A percentile compares a stretch with the other conserved stretches of the same genome.
Conservation (phyloP, 2,888 invertebrate genomes). For the Melitaea athalia region DNA sequence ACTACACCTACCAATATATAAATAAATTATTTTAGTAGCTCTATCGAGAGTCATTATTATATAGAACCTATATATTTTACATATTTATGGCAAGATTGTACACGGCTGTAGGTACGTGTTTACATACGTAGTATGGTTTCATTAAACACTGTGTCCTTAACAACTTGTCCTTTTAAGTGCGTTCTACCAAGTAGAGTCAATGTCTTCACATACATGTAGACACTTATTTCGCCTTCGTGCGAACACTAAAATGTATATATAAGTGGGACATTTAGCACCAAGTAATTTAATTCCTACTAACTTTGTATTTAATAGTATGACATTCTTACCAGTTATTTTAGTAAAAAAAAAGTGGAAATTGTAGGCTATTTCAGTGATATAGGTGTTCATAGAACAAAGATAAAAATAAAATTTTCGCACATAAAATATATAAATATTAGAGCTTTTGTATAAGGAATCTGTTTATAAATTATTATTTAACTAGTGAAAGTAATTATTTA, state of each 20-base stretch:
- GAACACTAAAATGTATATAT: conserved; percentile 12
- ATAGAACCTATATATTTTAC: no score
- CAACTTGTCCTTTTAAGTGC: background rate
- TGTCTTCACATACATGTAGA: background rate
- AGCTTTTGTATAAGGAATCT: no score
- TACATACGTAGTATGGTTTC: conserved; percentile 5
- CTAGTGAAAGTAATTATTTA: no score
- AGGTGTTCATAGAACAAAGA: no score
- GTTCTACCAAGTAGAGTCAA: background rate
- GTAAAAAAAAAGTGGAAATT: background rate
- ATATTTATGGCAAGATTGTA: no score
- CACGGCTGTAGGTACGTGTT: no score
- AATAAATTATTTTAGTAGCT: no score
- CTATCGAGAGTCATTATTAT: no score
- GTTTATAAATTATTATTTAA: no score
- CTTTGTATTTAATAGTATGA: conserved; percentile 18
- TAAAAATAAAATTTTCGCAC: no score
- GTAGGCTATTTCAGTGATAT: background rate
- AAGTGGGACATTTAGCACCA: conserved; percentile 17
- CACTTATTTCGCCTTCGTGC: conserved; percentile 14
- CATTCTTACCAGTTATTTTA: conserved; percentile 6
- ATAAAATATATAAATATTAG: no score
- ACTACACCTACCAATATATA: no score
- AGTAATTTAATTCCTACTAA: conserved; percentile 16
- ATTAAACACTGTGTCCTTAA: conserved; percentile 9